Evolutionary conservation across 2,113 vertebrate species (phyloP).

Genomic region (Ptychochromis oligacanthus): DNA sequence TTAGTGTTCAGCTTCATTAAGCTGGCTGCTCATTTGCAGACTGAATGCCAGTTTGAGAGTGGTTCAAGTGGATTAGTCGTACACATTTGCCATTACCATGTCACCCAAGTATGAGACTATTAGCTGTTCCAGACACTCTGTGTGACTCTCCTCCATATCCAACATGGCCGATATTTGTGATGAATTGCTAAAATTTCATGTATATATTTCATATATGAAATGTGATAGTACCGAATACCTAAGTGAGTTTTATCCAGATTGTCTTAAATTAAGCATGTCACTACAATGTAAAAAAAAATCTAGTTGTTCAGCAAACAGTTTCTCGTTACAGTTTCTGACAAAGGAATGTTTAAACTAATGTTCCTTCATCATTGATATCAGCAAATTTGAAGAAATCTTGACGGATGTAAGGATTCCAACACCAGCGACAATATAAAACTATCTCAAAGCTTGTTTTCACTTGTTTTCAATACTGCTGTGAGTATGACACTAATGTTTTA

Average conservation of each 20-base stretch:
- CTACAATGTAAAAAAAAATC: background rate
- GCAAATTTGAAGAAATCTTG: background rate
- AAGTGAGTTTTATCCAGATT: background rate
- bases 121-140: background rate
- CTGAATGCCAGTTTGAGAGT: background rate
- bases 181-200: background rate
- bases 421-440: background rate
- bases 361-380: background rate
- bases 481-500: constrained; percentile 21
- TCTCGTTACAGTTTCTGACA: background rate
- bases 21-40: background rate
- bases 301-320: background rate
- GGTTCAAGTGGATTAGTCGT: background rate
- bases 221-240: background rate
- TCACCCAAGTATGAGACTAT: background rate
- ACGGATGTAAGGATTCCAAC: background rate
- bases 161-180: background rate
- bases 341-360: background rate
- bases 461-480: constrained; percentile 8
- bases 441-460: background rate
- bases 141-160: background rate
- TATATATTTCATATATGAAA: background rate
- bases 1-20: constrained; percentile 5
- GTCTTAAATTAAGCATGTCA: background rate
- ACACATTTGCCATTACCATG: background rate